Evolutionary conservation across 2,797 vertebrate species (phyloP), one percentile per base, ranked within the genome.

Genomic region (Diglossa cyanea): DNA sequence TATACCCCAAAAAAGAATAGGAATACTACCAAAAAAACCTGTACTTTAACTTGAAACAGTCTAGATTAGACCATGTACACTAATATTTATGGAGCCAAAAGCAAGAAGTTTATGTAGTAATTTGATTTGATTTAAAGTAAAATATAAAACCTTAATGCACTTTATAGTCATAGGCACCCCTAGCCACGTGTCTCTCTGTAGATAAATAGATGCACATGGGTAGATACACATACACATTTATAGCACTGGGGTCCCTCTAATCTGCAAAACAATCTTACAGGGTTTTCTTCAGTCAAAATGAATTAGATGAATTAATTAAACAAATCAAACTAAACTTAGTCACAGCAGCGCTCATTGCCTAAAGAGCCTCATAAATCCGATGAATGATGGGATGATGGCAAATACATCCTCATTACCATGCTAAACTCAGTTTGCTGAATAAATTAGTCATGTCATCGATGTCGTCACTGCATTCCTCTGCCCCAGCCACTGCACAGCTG

Each of bases 401-500:
- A 95, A 97, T 96, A 93, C 94, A 93, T 96, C 92, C 92, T 96
- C 92, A 89, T 97, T 97, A 97, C 96, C 94, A 97, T 94, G 94
- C 94, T 97, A 97, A 97, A 95, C 88, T 96, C 91, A 83, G 94
- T 93, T 96, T 93, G 81, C 93, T 97, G 94, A 97, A 97, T 96
- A 96, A 96, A 97, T 96, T 94, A 94, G 88, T 95, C 95, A 68
- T 93, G 95, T 96, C 95, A 67, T 79, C 39, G 9, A 19, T 92
- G 95, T 94, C 80, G 45, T 96, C 95, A 97, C 95, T 78, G 63
- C 95, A 93, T 96, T 94, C 93, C 95, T 93, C 70, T 62, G 62
- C 82, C 70, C 40, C 17, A 5, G 81, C 63, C 15, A 0, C 82
- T 45, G 40, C 6, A 11, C 76, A 82, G 94, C 73, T 71, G 6